These are phyloP conservation scores for Tyrannus savana DNA, from an alignment of 2,113 vertebrate genomes.

Conservation along the genomic window DNA sequence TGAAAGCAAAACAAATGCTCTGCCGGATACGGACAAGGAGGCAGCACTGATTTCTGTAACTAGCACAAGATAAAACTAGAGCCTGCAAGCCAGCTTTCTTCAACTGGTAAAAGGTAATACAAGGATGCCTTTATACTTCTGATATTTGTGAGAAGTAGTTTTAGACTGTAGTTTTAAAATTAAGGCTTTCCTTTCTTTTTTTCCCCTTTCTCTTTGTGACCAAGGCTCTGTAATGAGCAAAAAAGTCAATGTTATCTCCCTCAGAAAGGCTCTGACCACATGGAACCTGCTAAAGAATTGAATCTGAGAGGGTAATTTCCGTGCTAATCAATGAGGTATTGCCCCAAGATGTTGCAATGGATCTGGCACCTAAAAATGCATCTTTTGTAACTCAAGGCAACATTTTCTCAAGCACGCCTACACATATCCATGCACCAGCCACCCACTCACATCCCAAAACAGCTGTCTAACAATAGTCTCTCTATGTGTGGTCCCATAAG, in stretches of 20 bases:
- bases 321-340: background rate
- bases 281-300: background rate
- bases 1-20: background rate
- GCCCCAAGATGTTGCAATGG: background rate
- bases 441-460: background rate
- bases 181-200: background rate
- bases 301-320: background rate
- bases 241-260: background rate
- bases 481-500: background rate
- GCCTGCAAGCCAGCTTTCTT: background rate
- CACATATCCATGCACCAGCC: background rate
- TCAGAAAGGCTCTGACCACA: background rate
- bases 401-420: slow-evolving; percentile 3
- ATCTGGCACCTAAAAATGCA: slow-evolving; percentile 7
- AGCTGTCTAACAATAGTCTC: background rate
- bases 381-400: slow-evolving; percentile 16
- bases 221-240: background rate
- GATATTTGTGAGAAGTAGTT: background rate
- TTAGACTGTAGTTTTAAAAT: background rate
- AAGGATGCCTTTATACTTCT: background rate
- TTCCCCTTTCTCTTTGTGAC: background rate
- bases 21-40: background rate
- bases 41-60: background rate
- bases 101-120: background rate
- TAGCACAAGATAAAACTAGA: background rate